phyloP scores from a whole-genome alignment of 2,888 invertebrate species.

The Drosophila melanosoma region DNA sequence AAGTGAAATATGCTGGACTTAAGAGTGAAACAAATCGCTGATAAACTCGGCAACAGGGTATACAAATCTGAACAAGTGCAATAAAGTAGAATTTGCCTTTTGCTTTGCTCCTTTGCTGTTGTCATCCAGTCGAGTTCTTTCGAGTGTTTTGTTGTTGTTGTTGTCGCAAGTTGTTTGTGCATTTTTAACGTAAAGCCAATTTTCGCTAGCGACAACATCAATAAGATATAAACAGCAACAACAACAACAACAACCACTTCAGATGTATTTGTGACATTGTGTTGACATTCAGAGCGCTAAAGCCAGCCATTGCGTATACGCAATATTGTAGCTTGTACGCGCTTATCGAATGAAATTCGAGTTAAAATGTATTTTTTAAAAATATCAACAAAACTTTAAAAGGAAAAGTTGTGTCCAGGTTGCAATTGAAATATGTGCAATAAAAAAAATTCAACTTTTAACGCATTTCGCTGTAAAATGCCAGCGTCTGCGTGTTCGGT shows the following conservation, averaged over 20 bases:
- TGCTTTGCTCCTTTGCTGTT: slow-evolving; percentile 29
- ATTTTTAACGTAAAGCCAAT: slow-evolving; percentile 64
- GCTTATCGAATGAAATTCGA: slow-evolving; percentile 24
- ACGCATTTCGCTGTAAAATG: slow-evolving; percentile 55
- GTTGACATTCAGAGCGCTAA: slow-evolving; percentile 58
- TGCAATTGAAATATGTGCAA: slow-evolving; percentile 29
- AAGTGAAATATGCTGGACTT: not conserved
- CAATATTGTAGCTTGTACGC: slow-evolving; percentile 48
- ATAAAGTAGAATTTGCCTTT: slow-evolving; percentile 29
- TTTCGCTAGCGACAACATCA: slow-evolving; percentile 41
- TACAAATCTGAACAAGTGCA: slow-evolving; percentile 42
- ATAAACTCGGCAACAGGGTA: slow-evolving; percentile 10
- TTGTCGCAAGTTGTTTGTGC: slow-evolving; percentile 57
- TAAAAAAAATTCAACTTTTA: slow-evolving; percentile 42
- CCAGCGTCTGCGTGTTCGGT: slow-evolving; percentile 13
- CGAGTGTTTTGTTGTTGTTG: slow-evolving; percentile 50
- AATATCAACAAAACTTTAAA: slow-evolving; percentile 1
- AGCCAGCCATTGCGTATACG: slow-evolving; percentile 51
- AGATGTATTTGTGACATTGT: slow-evolving; percentile 43
- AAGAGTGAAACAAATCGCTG: not conserved
- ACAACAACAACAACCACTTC: slow-evolving; percentile 11
- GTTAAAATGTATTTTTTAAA: slow-evolving; percentile 5
- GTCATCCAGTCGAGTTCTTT: slow-evolving; percentile 22
- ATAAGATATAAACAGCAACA: slow-evolving; percentile 18
- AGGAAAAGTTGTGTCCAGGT: slow-evolving; percentile 17